Conservation (phyloP, 2,113 vertebrate species). For the Nettapus auritus region DNA sequence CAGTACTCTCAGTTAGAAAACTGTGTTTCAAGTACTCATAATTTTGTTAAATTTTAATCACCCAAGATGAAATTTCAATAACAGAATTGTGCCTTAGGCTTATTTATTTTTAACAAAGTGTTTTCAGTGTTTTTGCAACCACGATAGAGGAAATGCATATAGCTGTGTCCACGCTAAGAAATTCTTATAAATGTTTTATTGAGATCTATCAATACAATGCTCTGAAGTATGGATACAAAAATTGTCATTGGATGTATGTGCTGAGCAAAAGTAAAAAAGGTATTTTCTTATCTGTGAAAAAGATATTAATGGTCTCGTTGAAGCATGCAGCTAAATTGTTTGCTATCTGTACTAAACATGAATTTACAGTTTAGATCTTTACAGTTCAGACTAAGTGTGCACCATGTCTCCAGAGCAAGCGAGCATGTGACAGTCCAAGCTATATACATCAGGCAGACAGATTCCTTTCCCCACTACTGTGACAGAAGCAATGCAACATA, state of each 20-base stretch:
- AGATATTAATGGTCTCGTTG: background rate
- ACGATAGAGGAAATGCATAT: background rate
- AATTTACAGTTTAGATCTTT: background rate
- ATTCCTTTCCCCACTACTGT: background rate
- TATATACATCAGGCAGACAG: rapidly evolving
- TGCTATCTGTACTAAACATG: background rate
- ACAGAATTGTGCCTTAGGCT: background rate
- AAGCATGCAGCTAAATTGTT: background rate
- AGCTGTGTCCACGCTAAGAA: background rate
- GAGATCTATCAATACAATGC: background rate
- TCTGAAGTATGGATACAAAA: background rate
- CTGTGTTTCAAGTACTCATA: background rate
- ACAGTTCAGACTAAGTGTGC: background rate
- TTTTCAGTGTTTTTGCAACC: background rate
- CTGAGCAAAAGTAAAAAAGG: background rate
- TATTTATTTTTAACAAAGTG: background rate
- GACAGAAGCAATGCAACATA: background rate
- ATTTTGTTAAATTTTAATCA: background rate
- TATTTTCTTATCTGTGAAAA: background rate
- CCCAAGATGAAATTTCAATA: background rate
- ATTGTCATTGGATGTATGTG: background rate
- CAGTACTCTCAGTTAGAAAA: background rate
- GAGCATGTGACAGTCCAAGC: background rate
- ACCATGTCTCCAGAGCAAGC: background rate
- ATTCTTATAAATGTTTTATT: background rate